phyloP scores from a whole-genome alignment of 2,113 vertebrate genomes.

The Fregata magnificens region DNA sequence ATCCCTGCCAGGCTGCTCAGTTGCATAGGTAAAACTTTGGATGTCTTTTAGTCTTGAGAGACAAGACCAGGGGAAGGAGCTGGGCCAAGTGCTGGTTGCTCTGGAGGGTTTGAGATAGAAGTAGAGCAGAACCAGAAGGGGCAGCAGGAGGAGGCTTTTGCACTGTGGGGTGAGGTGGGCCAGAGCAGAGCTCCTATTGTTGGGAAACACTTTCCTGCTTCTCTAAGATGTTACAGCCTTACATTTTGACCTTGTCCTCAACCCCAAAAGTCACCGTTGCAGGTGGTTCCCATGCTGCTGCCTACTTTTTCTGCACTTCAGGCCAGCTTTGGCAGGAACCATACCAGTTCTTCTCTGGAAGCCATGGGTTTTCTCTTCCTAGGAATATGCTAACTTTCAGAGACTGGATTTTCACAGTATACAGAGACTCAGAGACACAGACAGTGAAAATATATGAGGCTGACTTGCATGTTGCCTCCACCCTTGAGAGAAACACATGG shows the following conservation, averaged over 20 bases:
- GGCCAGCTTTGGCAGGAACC: not conserved
- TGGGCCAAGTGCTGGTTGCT: not conserved
- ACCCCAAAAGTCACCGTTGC: not conserved
- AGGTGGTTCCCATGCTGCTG: not conserved
- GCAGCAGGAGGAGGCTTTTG: not conserved
- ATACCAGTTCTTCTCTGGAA: not conserved
- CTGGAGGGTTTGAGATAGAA: not conserved
- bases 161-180: not conserved
- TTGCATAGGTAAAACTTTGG: not conserved
- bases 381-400: not conserved
- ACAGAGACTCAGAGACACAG: not conserved
- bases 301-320: not conserved
- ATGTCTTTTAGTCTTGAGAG: not conserved
- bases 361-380: not conserved
- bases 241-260: not conserved
- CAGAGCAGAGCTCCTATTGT: not conserved
- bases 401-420: not conserved
- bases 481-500: not conserved
- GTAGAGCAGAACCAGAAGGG: not conserved
- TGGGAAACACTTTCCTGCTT: not conserved
- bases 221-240: not conserved
- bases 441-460: not conserved
- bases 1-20: not conserved
- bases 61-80: not conserved
- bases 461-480: not conserved